Base-by-base conservation (phyloP, 2,113 vertebrate species). In the Xiphorhynchus elegans region DNA sequence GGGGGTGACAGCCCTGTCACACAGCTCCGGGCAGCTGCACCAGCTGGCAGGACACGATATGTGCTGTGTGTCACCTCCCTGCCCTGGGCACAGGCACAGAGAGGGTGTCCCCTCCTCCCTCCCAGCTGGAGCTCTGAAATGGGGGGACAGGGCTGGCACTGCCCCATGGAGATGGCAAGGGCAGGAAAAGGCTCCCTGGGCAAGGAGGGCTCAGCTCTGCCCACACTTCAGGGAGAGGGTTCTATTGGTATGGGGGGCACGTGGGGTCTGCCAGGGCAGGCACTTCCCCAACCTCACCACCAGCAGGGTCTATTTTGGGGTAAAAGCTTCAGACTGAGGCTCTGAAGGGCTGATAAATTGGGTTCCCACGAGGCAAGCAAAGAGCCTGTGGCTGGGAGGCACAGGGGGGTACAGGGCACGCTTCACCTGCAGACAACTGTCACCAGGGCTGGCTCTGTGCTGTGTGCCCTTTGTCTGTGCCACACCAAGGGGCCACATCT, bases 1-100 rank as follows among this genome's bases (percentile, higher is more conserved):
- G 4, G 1, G 59, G 68, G 37, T 10, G 84, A 59, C 84, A 88
- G 89, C 79, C 53, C 52, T 35, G 35, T 18, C 87, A 90, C 56
- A 3, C 52, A n/a, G 26, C 93, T 70, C 75, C 9, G 52, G 72
- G 93, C 78, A 58, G 75, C 74, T 4, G 8, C 40, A 56, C 8
- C 96, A 92, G 94, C 97, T 97, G 96, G 96, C 76, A 93, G 92
- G 47, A 69, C 70, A 28, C 2, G 96, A 97, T 96, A 97, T 91
- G 49, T 81, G 3, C 70, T 80, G 75, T 46, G 78, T 24, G 76
- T 94, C 87, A 52, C 50, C 85, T 93, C 84, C 59, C 89, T 39
- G 52, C 39, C 84, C 78, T 55, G 80, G 91, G 18, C 89, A 62
- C 35, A 62, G 69, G 79, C 33, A 92, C 14, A 39, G 82, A 72